Evolutionary conservation across 2,888 invertebrate species (phyloP), one percentile per base, ranked within the genome.

Genomic region (Embidobia sp.): DNA sequence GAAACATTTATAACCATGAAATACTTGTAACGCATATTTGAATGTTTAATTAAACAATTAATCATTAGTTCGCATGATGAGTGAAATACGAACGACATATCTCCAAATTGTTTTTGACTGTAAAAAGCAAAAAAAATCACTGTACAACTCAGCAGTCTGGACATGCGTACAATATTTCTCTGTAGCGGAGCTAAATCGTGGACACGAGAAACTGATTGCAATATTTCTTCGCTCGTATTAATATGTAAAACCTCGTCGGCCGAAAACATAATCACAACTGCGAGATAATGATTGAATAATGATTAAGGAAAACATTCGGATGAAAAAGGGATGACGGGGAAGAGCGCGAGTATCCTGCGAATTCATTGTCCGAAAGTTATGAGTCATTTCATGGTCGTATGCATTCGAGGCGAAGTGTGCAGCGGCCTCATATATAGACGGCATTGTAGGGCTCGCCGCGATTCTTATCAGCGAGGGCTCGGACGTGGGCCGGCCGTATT

Each of bases 381-480:
- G 77, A 77, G 77, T 77, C 77, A 77, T 66, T 72, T 66, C 77
- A 72, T 61, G 66, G 59, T 66, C 53, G 69, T 63, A 59, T 37
- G 66, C 61, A 46, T 2, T 40, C 13, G 63, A 66, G 18, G 19
- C 55, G 44, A 46, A 48, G 61, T 16, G 74, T 33, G 4, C 55
- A n/a, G 72, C 40, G 31, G 51, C n/a, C n/a, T n/a, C n/a, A n/a
- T 53, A 46, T 53, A 64, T 22, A 72, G 49, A 15, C 63, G 46
- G 61, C 44, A 13, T 49, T 55, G 48, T 48, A 49, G 51, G 57
- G 46, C 33, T 63, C 55, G 69, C 66, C 72, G 44, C 59, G 76
- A 76, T 76, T 57, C 40, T 64, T 76, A 76, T 76, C 76, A 40
- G 15, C 11, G 31, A 29, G 19, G 35, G 46, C 49, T 73, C 51